phyloP scores from a whole-genome alignment of 2,797 vertebrate species.

The Catostomus latipinnis region DNA sequence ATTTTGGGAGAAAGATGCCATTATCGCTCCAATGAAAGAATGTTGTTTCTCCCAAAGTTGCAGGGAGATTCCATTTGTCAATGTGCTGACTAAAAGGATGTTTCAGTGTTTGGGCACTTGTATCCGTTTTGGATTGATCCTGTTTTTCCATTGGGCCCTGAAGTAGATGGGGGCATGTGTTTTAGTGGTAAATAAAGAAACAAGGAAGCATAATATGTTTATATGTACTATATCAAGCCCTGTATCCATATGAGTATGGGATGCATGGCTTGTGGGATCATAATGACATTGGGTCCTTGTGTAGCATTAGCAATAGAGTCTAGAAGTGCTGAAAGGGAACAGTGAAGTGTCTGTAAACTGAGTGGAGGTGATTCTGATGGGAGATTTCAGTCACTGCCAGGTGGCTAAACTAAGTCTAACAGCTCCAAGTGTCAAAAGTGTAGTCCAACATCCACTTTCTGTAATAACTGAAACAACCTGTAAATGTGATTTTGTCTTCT shows the following conservation, averaged over 20 bases:
- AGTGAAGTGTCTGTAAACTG: no score
- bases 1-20: background rate
- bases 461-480: background rate
- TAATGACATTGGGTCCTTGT: no score
- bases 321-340: no score
- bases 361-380: background rate
- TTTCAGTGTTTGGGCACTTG: background rate
- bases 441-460: background rate
- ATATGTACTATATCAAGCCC: background rate
- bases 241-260: no score
- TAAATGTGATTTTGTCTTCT: no score
- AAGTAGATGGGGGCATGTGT: background rate
- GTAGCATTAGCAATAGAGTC: no score
- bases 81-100: background rate
- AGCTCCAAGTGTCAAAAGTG: background rate
- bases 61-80: background rate
- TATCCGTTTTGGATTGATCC: conserved; percentile 2
- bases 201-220: background rate
- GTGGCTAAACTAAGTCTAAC: background rate
- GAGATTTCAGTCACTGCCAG: background rate
- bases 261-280: no score
- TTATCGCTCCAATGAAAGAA: conserved; percentile 20
- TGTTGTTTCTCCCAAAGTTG: background rate
- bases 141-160: conserved; percentile 34
- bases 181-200: background rate